Evolutionary conservation across 1,140 invertebrate genomes (phyloP), one percentile per base, ranked within the genome.

Genomic region (Drosophila suzukii): DNA sequence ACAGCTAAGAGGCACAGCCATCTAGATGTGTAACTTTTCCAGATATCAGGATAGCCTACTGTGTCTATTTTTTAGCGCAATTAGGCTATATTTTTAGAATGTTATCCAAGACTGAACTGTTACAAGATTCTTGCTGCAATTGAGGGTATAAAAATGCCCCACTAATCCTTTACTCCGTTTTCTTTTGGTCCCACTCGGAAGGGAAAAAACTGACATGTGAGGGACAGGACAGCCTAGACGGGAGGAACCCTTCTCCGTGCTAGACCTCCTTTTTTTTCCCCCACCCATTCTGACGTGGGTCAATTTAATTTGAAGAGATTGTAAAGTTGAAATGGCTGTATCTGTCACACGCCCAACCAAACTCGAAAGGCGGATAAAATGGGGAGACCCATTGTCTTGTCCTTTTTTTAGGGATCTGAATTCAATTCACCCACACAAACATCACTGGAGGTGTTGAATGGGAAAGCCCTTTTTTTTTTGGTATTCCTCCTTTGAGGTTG

Each of bases 231-330:
- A 43, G 65, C 44, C 56, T 41, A 47, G 63, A 53, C 55, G 54
- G 75, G 50, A 15, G 30, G 13, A 50, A 17, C 53, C 30, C 67
- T 47, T 30, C 20, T 27, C 5, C 53, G 6, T 4, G 36, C 20
- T 20, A 4, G 32, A 24, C 15, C 15, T 15, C 15, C 38, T 12
- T 36, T 27, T 58, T 39, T 6, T n/a, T 15, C 32, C 41, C 41
- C 30, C 32, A 44, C 71, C 78, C 60, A 77, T 73, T 81, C 60
- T 82, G 80, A 82, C 79, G 74, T 82, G 67, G 80, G 80, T 82
- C 80, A 78, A 82, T 82, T 82, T 82, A 82, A 82, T 82, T 82
- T 82, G 80, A 82, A 78, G 79, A 78, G 80, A 82, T 82, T 82
- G 68, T 75, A 78, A 78, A 75, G 80, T 73, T 60, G 46, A 77